Base-by-base conservation (phyloP, 2,797 vertebrate genomes). In the Decapterus maruadsi region DNA sequence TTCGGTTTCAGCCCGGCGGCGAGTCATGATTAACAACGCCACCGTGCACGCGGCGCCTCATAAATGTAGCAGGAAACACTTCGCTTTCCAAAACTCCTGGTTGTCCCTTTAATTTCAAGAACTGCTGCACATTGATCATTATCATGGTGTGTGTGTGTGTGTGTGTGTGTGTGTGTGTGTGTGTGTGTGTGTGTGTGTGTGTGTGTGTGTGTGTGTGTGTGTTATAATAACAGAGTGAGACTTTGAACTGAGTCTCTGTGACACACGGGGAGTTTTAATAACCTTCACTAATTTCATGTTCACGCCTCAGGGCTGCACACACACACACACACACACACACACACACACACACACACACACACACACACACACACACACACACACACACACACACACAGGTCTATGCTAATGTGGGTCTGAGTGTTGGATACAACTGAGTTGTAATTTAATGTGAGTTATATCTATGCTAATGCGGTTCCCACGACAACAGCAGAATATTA, bases 271-370 rank as follows among this genome's bases (percentile, higher is more conserved):
- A 51, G 42, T 48, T 71, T 74, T 84, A 89, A 86, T 74, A 81
- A 79, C 68, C 69, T 60, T 53, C 74, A 70, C 84, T 85, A 81
- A 88, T 83, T 85, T 80, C 14, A 76, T 81, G 87, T 90, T 83
- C 87, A 68, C 73, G 80, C 70, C 46, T 75, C 1, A 65, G 68
- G 68, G 60, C 72, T 77, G 45, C 26, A 26, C 26, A 26, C 26
- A 26, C 26, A 26, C 26, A 26, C 26, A 26, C 26, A 26, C 26
- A 26, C 26, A 3, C 26, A 26, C 26, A 26, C 26, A 26, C 26
- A 26, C 26, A 26, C 26, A 26, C 26, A 26, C 26, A 26, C 26
- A 26, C 26, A 26, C 26, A 26, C 26, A 26, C 26, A 26, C 26
- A 26, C 26, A 26, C 26, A 26, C 26, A 26, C 26, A 26, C 26